phyloP scores from a whole-genome alignment of 2,797 vertebrate genomes.

The Chloroceryle inda region DNA sequence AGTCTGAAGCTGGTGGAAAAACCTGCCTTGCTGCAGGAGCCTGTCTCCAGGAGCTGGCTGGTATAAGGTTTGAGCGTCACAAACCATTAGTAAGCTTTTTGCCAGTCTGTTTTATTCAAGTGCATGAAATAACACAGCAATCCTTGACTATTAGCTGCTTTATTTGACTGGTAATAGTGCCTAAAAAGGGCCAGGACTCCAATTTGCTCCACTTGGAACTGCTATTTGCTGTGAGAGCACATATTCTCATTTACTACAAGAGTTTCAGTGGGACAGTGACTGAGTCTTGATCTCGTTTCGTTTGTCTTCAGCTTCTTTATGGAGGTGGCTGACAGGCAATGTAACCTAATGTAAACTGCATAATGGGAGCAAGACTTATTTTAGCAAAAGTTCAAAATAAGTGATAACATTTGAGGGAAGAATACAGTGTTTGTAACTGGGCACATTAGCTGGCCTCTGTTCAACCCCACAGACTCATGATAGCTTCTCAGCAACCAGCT shows the following conservation, averaged over 20 bases:
- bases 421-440: neutral
- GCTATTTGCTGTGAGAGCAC: neutral
- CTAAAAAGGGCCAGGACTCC: constrained; percentile 18
- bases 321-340: neutral
- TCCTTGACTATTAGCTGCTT: constrained; percentile 56
- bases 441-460: neutral
- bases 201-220: neutral
- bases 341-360: neutral
- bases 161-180: constrained; percentile 35
- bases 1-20: neutral
- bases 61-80: neutral
- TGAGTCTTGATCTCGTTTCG: neutral
- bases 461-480: too few relatives aligned
- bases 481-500: neutral
- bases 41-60: neutral
- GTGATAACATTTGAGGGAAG: neutral
- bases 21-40: neutral
- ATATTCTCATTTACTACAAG: neutral
- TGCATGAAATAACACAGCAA: constrained; percentile 17
- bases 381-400: neutral
- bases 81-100: neutral
- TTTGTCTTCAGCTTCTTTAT: neutral
- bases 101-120: neutral
- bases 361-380: neutral
- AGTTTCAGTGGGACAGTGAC: neutral